These are phyloP conservation scores for Ectobius pallidus DNA, from an alignment of 2,888 invertebrate genomes.

Conservation along the genomic window DNA sequence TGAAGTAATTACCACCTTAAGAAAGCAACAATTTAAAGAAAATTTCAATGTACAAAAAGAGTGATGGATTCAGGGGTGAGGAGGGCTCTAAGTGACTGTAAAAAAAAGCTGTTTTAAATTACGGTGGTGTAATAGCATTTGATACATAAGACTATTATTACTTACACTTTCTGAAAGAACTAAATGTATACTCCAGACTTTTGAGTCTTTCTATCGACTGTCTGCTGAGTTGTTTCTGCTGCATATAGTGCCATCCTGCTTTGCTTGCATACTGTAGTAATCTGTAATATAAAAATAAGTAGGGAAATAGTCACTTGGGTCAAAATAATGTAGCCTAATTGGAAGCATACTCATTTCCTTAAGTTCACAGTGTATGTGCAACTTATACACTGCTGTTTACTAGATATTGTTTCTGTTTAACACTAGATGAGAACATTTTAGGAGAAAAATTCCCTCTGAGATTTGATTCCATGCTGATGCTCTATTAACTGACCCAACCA, in stretches of 20 bases:
- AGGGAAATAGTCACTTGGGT: background rate
- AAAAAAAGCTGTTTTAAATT: too few species aligned
- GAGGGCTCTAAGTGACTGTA: too few species aligned
- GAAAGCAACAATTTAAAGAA: too few species aligned
- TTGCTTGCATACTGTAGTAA: conserved; percentile 83
- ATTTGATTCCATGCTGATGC: too few species aligned
- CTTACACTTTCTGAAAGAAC: conserved; percentile 86
- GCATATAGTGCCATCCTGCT: conserved; percentile 78
- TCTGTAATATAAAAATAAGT: conserved; percentile 57
- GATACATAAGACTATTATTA: conserved; percentile 39
- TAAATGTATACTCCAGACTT: conserved; percentile 80
- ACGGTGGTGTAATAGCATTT: background rate
- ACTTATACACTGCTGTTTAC: background rate
- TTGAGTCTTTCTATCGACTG: conserved; percentile 76
- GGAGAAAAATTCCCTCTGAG: too few species aligned
- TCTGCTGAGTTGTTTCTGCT: conserved; percentile 65
- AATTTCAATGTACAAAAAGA: too few species aligned
- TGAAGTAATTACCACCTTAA: too few species aligned
- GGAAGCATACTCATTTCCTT: background rate
- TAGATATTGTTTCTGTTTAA: background rate
- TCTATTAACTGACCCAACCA: too few species aligned
- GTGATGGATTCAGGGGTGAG: too few species aligned
- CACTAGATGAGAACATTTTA: too few species aligned
- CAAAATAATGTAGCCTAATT: background rate
- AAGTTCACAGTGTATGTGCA: background rate